Evolutionary conservation across 2,113 vertebrate genomes (phyloP).

Genomic region (Cercopithecus mona): DNA sequence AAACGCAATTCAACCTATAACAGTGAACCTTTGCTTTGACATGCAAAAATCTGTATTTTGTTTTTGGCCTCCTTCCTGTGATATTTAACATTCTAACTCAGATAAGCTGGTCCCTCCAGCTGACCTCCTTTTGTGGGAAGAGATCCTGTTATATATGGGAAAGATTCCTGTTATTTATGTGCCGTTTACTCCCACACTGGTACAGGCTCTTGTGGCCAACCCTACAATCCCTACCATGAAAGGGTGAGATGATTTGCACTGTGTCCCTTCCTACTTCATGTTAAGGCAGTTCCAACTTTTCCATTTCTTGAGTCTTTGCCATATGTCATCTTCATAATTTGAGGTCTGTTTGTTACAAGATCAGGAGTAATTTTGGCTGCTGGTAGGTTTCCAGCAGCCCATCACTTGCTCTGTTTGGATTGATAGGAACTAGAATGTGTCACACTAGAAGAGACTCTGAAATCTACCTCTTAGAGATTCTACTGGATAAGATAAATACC

Average conservation of each 20-base stretch:
- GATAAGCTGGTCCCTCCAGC: not conserved
- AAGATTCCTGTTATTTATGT: no score
- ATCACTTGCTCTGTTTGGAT: not conserved
- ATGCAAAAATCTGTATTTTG: not conserved
- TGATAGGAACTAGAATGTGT: not conserved
- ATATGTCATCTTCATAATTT: not conserved
- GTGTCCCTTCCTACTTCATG: not conserved
- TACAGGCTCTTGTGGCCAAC: not conserved
- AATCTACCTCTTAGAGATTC: not conserved
- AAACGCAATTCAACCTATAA: not conserved
- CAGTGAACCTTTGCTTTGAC: not conserved
- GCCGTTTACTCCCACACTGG: not conserved
- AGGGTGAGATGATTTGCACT: not conserved
- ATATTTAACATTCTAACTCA: not conserved
- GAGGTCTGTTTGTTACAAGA: not conserved
- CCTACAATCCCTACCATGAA: not conserved
- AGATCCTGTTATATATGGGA: not conserved
- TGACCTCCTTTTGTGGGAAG: not conserved
- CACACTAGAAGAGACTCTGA: not conserved
- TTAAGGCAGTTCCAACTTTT: not conserved
- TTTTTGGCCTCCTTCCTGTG: not conserved
- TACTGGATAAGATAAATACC: constrained; percentile 11
- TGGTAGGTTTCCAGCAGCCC: not conserved
- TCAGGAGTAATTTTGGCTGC: not conserved
- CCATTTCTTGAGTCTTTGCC: not conserved